Conservation (phyloP, 2,113 vertebrate species). For the Hippocampus abdominalis region DNA sequence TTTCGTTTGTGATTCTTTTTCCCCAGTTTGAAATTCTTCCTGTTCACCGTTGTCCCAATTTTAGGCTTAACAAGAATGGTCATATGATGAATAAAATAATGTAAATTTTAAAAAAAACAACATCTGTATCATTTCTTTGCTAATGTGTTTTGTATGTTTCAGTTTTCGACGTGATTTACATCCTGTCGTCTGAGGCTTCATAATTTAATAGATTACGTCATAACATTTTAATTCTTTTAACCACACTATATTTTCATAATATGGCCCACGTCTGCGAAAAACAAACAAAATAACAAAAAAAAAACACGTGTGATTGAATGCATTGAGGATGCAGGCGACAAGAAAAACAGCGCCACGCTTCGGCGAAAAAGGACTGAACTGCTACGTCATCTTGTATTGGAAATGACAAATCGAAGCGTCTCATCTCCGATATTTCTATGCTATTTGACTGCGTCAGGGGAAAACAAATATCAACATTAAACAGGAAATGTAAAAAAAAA, state of each 20-base stretch:
- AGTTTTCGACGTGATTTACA: neutral
- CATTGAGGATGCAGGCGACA: neutral
- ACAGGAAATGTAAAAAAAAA: too few species aligned
- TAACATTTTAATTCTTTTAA: neutral
- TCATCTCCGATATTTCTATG: neutral
- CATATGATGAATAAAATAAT: neutral
- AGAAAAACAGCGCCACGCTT: conserved; percentile 59
- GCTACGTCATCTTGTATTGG: too few species aligned
- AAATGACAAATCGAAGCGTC: too few species aligned
- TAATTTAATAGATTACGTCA: neutral
- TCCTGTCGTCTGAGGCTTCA: neutral
- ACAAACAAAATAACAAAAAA: neutral
- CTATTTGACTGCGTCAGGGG: neutral
- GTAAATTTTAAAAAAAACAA: neutral
- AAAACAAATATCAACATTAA: neutral
- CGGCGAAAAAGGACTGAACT: conserved; percentile 30
- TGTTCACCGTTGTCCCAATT: neutral
- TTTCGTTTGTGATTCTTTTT: neutral
- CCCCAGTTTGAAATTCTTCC: neutral
- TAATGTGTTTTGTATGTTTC: neutral
- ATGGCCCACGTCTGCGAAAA: neutral
- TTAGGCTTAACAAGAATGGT: neutral
- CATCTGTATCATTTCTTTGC: too few species aligned
- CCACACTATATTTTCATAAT: neutral
- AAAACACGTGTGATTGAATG: neutral